phyloP scores from a whole-genome alignment of 2,888 invertebrate species.

The Meiosimyza decipiens region DNA sequence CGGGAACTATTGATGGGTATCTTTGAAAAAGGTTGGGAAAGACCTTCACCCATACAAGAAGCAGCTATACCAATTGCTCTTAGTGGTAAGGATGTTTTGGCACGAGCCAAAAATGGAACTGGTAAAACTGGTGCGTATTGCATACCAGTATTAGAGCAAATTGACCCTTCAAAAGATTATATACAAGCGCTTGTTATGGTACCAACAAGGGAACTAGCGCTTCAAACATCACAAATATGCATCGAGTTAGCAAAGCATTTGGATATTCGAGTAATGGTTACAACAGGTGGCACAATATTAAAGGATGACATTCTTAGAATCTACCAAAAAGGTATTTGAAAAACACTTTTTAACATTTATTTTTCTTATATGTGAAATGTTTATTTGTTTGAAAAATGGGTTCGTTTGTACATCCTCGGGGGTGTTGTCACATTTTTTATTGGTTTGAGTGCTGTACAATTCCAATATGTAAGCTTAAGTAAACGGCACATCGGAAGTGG shows the following conservation, averaged over 20 bases:
- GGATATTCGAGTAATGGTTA: slow-evolving; percentile 98
- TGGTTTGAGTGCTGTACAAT: too few relatives aligned
- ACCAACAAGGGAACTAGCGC: slow-evolving; percentile 97
- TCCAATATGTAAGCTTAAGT: too few relatives aligned
- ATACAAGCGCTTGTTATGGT: slow-evolving; percentile 99
- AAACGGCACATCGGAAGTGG: too few relatives aligned
- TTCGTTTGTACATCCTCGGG: too few relatives aligned
- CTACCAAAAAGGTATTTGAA: slow-evolving; percentile 87
- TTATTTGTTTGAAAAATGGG: neutral
- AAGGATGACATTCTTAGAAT: slow-evolving; percentile 99
- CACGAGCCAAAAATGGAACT: slow-evolving; percentile 99
- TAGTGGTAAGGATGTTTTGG: slow-evolving; percentile 96
- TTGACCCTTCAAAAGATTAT: slow-evolving; percentile 87
- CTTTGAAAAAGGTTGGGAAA: slow-evolving; percentile 99
- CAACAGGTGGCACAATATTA: slow-evolving; percentile 97
- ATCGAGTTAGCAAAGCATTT: slow-evolving; percentile 98
- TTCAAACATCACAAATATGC: slow-evolving; percentile 99
- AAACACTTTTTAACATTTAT: neutral
- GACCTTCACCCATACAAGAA: slow-evolving; percentile 99
- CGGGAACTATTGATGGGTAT: slow-evolving; percentile 99
- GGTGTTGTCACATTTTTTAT: too few relatives aligned
- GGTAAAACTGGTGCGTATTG: slow-evolving; percentile 99
- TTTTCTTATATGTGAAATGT: neutral
- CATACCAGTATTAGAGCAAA: slow-evolving; percentile 97
- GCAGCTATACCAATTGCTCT: slow-evolving; percentile 98